Percentiles rank a stretch among this genome's conserved stretches.
Evolutionary conservation across 2,888 invertebrate species (phyloP).

Genomic region (Papilio demoleus): DNA sequence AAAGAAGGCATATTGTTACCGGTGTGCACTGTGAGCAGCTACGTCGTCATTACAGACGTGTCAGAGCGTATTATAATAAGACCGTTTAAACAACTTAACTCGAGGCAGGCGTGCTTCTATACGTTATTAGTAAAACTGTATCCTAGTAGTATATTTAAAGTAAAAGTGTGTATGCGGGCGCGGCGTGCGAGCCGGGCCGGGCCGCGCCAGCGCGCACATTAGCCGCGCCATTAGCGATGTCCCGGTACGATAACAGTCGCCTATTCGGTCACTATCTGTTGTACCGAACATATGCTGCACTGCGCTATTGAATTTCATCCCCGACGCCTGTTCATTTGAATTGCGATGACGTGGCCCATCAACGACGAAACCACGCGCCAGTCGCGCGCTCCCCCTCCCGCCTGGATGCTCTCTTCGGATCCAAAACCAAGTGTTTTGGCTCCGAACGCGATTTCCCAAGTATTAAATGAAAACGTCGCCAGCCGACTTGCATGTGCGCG

Average conservation of each 20-base stretch:
- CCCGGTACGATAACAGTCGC: slow-evolving; percentile 9
- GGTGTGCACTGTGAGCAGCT: too few relatives aligned
- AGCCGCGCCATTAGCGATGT: slow-evolving; percentile 10
- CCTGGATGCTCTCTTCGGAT: too few relatives aligned
- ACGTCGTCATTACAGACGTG: too few relatives aligned
- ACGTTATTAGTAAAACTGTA: too few relatives aligned
- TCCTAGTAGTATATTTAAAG: too few relatives aligned
- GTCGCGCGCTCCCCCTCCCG: too few relatives aligned
- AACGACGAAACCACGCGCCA: neutral
- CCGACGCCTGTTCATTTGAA: neutral
- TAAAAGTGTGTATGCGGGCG: neutral
- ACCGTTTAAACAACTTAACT: too few relatives aligned
- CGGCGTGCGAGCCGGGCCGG: slow-evolving; percentile 35
- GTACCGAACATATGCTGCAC: slow-evolving; percentile 25
- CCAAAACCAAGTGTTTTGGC: too few relatives aligned
- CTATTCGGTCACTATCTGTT: slow-evolving; percentile 12
- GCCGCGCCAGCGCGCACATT: slow-evolving; percentile 27
- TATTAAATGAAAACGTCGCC: neutral
- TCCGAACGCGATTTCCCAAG: neutral
- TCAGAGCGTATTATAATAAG: too few relatives aligned
- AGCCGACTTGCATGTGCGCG: neutral
- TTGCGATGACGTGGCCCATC: slow-evolving; percentile 32
- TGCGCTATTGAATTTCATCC: slow-evolving; percentile 17
- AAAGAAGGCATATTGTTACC: too few relatives aligned
- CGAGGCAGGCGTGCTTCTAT: too few relatives aligned